Conservation (phyloP, 2,797 vertebrate species). For the Amblyraja radiata region DNA sequence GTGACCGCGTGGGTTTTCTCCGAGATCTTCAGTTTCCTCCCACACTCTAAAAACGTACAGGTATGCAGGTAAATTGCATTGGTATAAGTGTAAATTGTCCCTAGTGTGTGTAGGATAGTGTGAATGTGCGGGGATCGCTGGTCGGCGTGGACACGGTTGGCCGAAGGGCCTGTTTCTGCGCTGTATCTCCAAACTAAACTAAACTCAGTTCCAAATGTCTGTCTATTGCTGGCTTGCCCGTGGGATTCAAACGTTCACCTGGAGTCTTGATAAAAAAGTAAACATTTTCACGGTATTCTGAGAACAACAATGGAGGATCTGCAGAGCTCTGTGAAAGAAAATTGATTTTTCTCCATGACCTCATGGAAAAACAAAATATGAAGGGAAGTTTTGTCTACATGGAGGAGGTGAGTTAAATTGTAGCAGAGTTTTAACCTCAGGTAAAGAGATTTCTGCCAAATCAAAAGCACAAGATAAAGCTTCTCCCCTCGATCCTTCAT, state of each 20-base stretch:
- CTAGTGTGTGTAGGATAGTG: too few relatives aligned
- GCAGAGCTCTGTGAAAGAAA: background rate
- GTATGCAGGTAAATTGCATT: too few relatives aligned
- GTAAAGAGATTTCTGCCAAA: slow-evolving; percentile 1
- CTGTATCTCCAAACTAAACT: background rate
- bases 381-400: background rate
- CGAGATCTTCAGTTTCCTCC: too few relatives aligned
- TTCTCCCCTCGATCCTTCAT: background rate
- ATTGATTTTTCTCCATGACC: background rate
- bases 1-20: too few relatives aligned
- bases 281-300: background rate
- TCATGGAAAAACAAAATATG: background rate
- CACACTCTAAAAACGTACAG: too few relatives aligned
- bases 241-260: background rate
- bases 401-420: background rate
- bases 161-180: too few relatives aligned
- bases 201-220: background rate
- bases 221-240: background rate
- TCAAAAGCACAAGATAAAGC: background rate
- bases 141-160: too few relatives aligned
- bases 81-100: too few relatives aligned
- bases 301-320: background rate
- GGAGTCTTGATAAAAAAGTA: background rate
- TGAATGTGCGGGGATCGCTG: too few relatives aligned
- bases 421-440: background rate